Conservation (phyloP, 2,113 vertebrate genomes). For the Butastur rufipennis region DNA sequence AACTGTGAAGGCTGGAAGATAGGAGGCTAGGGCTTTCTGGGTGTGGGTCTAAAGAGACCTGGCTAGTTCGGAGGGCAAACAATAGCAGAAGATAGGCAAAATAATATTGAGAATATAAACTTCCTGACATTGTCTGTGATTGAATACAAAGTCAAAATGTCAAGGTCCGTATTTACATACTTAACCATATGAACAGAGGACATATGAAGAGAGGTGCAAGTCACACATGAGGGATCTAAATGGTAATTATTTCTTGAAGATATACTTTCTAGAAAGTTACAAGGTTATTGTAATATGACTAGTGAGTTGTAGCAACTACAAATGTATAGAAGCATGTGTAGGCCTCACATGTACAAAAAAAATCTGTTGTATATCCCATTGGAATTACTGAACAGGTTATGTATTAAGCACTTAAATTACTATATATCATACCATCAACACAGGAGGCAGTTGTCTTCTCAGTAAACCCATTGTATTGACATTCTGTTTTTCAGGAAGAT, state of each 20-base stretch:
- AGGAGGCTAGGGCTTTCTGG: neutral
- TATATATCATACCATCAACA: neutral
- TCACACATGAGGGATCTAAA: fast-evolving
- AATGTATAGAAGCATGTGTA: neutral
- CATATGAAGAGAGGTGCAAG: neutral
- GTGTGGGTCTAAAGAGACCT: neutral
- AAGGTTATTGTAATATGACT: neutral
- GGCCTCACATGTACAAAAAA: neutral
- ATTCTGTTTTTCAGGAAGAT: neutral
- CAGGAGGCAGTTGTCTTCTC: neutral
- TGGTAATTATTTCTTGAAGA: neutral
- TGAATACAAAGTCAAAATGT: neutral
- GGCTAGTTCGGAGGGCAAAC: neutral
- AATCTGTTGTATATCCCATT: neutral
- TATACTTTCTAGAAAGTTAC: neutral
- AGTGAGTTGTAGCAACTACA: neutral
- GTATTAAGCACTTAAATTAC: neutral
- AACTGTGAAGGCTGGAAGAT: neutral
- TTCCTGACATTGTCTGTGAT: neutral
- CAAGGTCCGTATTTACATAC: fast-evolving
- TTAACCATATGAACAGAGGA: neutral
- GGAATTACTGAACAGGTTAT: neutral
- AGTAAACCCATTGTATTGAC: neutral
- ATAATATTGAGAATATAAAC: neutral
- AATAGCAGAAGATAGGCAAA: neutral